These are phyloP conservation scores for Stigmatopora nigra DNA, from an alignment of 2,113 vertebrate genomes.

Conservation along the genomic window DNA sequence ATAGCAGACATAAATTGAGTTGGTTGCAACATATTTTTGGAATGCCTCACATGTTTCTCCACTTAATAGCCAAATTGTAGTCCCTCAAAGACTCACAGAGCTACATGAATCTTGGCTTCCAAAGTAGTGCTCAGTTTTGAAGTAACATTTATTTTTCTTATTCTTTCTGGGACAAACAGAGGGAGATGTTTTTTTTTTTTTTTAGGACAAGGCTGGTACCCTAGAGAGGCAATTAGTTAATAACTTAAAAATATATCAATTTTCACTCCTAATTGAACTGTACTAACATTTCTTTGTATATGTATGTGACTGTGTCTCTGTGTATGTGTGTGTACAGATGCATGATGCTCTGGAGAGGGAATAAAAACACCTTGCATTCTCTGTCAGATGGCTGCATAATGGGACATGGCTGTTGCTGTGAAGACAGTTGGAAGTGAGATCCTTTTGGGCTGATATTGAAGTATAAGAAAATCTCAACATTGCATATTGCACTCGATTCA, in stretches of 20 bases:
- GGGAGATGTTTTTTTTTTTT: background rate
- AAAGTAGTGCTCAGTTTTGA: background rate
- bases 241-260: background rate
- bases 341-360: background rate
- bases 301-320: too few species aligned
- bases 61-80: background rate
- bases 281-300: background rate
- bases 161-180: background rate
- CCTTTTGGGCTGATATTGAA: too few species aligned
- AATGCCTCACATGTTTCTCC: background rate
- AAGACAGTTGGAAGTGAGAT: too few species aligned
- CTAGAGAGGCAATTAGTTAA: conserved; percentile 1
- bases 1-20: too few species aligned
- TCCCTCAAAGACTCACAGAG: background rate
- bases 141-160: background rate
- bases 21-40: too few species aligned
- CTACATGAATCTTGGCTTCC: background rate
- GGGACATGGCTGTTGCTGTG: too few species aligned
- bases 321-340: too few species aligned
- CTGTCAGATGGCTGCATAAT: too few species aligned
- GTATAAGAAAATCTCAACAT: too few species aligned
- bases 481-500: too few species aligned
- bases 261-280: background rate
- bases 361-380: too few species aligned
- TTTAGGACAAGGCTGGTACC: too few species aligned